Base-by-base conservation (phyloP, 1,140 invertebrate genomes). In the Brachionus calyciflorus region DNA sequence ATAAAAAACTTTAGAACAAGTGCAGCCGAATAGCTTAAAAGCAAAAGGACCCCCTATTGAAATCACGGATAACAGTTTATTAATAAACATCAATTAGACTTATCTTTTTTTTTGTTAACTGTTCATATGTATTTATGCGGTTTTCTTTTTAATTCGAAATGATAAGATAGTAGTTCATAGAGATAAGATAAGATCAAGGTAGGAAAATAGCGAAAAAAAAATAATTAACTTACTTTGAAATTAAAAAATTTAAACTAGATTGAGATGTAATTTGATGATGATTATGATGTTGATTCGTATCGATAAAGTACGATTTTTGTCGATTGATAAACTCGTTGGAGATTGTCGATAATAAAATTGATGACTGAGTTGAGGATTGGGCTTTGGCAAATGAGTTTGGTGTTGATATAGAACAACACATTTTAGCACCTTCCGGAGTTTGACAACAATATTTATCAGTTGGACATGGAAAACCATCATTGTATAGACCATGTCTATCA, bases 381-480 rank as follows among this genome's bases (percentile, higher is more conserved):
- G 51, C 4, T 37, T 37, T 37, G 3, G 33, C 51, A 44, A 44
- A 44, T 21, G 19, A 9, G 21, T 44, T 65, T 55, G 44, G 14
- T 49, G 12, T 49, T 33, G 44, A 24, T 40, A 73, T 51, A 14
- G 69, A 30, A 73, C 69, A 73, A 14, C 69, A 73, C 69, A 73
- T 73, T 55, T 73, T 73, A 9, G 24, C 26, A 12, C 69, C 69
- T 5, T 73, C 69, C 14, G 44, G 10, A 40, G 69, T 51, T 24
- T 73, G 46, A 24, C 69, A 73, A 24, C 69, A 73, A 19, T 40
- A 73, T 28, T 73, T 73, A 33, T 73, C 69, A 19, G 26, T n/a
- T 12, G 69, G 69, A 51, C 69, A 73, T 10, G 69, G 69, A 73
- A 73, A 73, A 14, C 69, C 69, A 30, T 73, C 69, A 51, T 73